These are phyloP conservation scores for Oxyteleia sp. DNA, from an alignment of 2,888 invertebrate genomes.

Conservation along the genomic window DNA sequence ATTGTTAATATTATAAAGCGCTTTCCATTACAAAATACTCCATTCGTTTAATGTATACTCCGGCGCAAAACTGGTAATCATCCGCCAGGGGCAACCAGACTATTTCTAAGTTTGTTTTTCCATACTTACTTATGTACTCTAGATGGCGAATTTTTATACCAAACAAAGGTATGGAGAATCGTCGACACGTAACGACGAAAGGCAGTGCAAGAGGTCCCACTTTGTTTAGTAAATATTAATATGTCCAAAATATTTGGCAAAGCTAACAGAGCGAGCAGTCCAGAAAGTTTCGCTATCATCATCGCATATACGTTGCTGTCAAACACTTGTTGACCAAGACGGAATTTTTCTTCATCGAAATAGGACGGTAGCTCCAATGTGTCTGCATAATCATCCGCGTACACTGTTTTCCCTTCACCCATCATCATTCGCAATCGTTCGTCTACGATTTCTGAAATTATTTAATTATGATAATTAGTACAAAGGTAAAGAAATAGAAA, in stretches of 20 bases:
- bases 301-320: slow-evolving; percentile 91
- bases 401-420: slow-evolving; percentile 78
- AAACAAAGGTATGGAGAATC: slow-evolving; percentile 92
- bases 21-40: too few species aligned
- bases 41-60: too few species aligned
- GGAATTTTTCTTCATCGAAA: slow-evolving; percentile 90
- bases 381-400: slow-evolving; percentile 77
- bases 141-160: too few species aligned
- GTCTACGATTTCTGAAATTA: slow-evolving; percentile 77
- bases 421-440: slow-evolving; percentile 78
- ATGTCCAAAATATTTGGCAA: slow-evolving; percentile 92
- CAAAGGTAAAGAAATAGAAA: too few species aligned
- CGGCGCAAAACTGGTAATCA: too few species aligned
- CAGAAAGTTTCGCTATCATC: slow-evolving; percentile 92
- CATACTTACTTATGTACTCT: too few species aligned
- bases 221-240: slow-evolving; percentile 91
- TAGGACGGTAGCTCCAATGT: slow-evolving; percentile 90
- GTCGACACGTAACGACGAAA: slow-evolving; percentile 94
- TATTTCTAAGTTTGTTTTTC: too few species aligned
- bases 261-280: slow-evolving; percentile 92
- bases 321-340: slow-evolving; percentile 92
- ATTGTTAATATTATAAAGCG: too few species aligned
- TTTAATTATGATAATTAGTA: slow-evolving; percentile 16
- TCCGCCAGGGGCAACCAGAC: too few species aligned
- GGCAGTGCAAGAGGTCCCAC: slow-evolving; percentile 90